A percentile compares a stretch with the other conserved stretches of the same genome.
Conservation (phyloP, 2,113 vertebrate species). For the Arizona elegans region DNA sequence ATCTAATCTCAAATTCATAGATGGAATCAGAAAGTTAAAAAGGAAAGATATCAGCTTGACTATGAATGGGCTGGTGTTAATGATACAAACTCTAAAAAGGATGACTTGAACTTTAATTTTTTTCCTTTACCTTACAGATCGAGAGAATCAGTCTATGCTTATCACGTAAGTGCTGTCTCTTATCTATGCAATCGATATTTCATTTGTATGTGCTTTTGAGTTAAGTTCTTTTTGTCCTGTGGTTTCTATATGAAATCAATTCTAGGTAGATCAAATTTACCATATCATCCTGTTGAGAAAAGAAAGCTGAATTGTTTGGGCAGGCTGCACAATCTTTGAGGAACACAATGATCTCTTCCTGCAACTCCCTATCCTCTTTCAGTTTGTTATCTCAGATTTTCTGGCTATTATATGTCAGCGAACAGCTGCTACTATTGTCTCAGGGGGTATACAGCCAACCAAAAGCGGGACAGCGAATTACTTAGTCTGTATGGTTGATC, state of each 20-base stretch:
- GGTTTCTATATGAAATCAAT: background rate
- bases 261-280: background rate
- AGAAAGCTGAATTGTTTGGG: background rate
- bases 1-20: background rate
- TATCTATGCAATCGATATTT: background rate
- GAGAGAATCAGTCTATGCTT: slow-evolving; percentile 96
- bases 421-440: slow-evolving; percentile 47
- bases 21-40: background rate
- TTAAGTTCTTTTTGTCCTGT: accelerated
- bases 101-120: background rate
- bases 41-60: background rate
- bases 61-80: background rate
- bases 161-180: slow-evolving; percentile 85
- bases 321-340: background rate
- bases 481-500: background rate
- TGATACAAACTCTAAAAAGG: background rate
- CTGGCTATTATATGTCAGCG: slow-evolving; percentile 30
- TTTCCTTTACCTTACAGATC: slow-evolving; percentile 74
- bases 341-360: background rate
- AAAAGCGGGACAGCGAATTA: slow-evolving; percentile 6
- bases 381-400: slow-evolving; percentile 4
- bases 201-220: background rate
- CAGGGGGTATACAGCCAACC: background rate
- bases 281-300: background rate
- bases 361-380: background rate